Conservation (phyloP, 2,797 vertebrate genomes). For the Cirrhinus molitorella region DNA sequence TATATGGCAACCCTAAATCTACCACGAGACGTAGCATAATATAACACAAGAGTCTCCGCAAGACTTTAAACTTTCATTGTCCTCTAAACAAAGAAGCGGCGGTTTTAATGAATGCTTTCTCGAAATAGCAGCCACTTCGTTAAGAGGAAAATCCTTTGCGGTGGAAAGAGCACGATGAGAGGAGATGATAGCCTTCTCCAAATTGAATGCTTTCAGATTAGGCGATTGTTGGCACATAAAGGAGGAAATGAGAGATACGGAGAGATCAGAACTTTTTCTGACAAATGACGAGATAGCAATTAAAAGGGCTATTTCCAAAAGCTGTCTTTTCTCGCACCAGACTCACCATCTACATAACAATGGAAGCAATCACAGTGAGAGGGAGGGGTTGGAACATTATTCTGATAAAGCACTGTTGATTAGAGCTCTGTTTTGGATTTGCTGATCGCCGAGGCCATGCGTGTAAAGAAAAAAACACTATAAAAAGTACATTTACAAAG, state of each 20-base stretch:
- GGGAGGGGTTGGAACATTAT: conserved; percentile 56
- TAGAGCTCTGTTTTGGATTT: conserved; percentile 38
- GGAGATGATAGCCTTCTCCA: conserved; percentile 54
- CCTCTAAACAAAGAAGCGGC: conserved; percentile 64
- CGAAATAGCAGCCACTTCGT: conserved; percentile 61
- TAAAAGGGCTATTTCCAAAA: conserved; percentile 58
- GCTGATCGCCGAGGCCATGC: conserved; percentile 34
- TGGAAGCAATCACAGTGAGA: conserved; percentile 59
- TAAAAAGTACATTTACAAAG: conserved; percentile 37
- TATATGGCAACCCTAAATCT: conserved; percentile 13
- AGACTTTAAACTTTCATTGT: conserved; percentile 70
- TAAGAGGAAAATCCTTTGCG: conserved; percentile 44
- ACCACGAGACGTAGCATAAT: conserved; percentile 29
- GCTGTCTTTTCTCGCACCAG: conserved; percentile 48
- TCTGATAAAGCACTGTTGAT: conserved; percentile 58
- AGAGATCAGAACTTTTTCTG: conserved; percentile 33
- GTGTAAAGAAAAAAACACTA: conserved; percentile 26
- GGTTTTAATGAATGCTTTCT: conserved; percentile 72
- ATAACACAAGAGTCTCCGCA: conserved; percentile 37
- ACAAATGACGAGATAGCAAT: conserved; percentile 44
- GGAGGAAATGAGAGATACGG: conserved; percentile 56
- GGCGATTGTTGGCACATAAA: conserved; percentile 60
- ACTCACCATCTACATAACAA: conserved; percentile 63
- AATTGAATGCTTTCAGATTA: conserved; percentile 66
- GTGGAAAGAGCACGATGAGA: conserved; percentile 42